Conservation (phyloP, 2,113 vertebrate species). For the Halichoeres trimaculatus region DNA sequence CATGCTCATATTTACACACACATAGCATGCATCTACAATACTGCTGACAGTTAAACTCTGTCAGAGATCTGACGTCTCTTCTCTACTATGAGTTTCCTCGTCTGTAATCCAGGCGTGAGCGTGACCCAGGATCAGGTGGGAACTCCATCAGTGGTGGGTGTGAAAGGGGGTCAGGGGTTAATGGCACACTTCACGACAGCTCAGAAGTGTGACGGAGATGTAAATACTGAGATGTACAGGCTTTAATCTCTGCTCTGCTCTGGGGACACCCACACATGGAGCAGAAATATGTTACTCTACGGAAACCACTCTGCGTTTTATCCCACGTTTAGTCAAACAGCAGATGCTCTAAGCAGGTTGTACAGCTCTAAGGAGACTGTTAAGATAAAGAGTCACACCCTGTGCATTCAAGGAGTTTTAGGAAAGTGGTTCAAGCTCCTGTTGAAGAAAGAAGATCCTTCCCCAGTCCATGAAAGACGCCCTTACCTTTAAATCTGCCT, state of each 20-base stretch:
- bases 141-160: conserved; percentile 16
- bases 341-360: background rate
- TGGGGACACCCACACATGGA: background rate
- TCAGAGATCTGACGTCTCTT: too few species aligned
- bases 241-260: conserved; percentile 14
- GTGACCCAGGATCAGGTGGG: conserved; percentile 7
- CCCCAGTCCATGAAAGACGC: background rate
- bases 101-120: conserved; percentile 22
- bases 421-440: conserved; percentile 7
- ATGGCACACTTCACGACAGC: conserved; percentile 41
- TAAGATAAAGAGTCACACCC: background rate
- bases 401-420: background rate
- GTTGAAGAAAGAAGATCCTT: conserved; percentile 9
- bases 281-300: background rate
- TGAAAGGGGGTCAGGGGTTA: conserved; percentile 58
- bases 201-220: conserved; percentile 3
- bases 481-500: conserved; percentile 48
- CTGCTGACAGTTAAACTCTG: too few species aligned
- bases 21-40: too few species aligned
- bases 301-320: background rate
- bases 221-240: conserved; percentile 9
- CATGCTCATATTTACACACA: too few species aligned
- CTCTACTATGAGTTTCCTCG: background rate
- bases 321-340: background rate
- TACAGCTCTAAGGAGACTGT: background rate